Conservation (phyloP, 1,140 invertebrate species). For the Polypedilum pembai region DNA sequence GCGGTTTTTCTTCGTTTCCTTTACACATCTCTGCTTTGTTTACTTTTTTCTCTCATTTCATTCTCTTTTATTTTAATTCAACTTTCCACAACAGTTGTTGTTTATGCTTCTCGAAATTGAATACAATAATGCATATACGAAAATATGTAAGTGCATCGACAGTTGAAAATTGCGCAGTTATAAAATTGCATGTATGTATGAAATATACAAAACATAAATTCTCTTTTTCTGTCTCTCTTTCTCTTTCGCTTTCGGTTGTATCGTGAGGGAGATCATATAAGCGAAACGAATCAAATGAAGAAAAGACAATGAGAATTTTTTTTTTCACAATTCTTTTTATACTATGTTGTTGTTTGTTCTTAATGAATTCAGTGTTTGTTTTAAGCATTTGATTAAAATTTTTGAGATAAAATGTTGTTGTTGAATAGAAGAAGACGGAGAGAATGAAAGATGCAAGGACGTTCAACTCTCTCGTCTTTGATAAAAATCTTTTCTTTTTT, state of each 20-base stretch:
- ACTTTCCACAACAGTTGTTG: constrained; percentile 11
- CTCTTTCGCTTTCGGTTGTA: background rate
- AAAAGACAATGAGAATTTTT: background rate
- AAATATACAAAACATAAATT: background rate
- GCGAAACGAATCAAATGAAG: background rate
- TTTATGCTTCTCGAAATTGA: constrained; percentile 4
- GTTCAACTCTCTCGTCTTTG: too few species aligned
- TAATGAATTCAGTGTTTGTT: constrained; percentile 3
- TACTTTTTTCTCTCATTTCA: background rate
- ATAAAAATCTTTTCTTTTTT: too few species aligned
- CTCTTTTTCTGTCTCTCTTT: background rate
- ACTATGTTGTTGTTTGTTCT: background rate
- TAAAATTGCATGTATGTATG: background rate
- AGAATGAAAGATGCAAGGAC: too few species aligned
- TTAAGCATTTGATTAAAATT: background rate
- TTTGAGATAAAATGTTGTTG: too few species aligned
- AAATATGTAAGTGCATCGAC: background rate
- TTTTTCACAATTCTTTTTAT: background rate
- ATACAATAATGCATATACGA: background rate
- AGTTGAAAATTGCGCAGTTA: constrained; percentile 17
- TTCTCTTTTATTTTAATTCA: background rate
- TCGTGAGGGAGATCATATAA: constrained; percentile 10
- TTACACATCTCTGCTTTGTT: background rate
- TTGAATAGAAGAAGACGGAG: too few species aligned
- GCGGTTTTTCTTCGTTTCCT: constrained; percentile 16